Conservation (phyloP, 2,888 invertebrate species). For the Andrena hattorfiana region DNA sequence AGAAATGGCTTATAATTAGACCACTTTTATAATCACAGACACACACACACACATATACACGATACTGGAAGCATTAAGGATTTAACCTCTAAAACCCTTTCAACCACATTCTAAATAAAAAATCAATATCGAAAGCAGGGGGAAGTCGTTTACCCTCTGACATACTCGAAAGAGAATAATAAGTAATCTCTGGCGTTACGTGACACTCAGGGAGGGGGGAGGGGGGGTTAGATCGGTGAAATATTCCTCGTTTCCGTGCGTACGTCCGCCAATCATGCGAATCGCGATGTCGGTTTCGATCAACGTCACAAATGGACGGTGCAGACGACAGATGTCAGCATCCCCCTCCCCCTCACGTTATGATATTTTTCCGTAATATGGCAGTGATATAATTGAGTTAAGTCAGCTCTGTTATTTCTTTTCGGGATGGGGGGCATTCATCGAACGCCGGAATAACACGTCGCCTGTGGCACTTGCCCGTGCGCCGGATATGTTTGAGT, state of each 20-base stretch:
- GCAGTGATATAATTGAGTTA: constrained; percentile 62
- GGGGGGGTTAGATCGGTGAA: neutral
- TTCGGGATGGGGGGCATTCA: neutral
- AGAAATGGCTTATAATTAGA: no score
- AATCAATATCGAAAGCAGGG: neutral
- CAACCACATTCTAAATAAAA: neutral
- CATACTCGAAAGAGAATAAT: constrained; percentile 17
- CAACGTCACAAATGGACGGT: constrained; percentile 45
- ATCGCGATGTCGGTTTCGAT: constrained; percentile 52
- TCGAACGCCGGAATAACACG: constrained; percentile 6
- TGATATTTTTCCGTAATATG: constrained; percentile 54
- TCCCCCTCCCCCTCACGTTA: neutral
- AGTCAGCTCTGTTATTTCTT: constrained; percentile 42
- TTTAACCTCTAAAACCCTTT: neutral
- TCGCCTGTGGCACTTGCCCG: constrained; percentile 14
- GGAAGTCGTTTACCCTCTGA: neutral
- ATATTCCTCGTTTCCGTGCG: constrained; percentile 23
- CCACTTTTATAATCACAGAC: no score
- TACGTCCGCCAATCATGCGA: constrained; percentile 37
- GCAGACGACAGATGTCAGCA: constrained; percentile 62
- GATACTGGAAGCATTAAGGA: no score
- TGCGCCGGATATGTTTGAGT: constrained; percentile 13
- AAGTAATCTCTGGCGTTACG: constrained; percentile 8
- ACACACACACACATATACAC: no score
- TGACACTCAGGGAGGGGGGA: no score